These are phyloP conservation scores for Hydrochoerus hydrochaeris DNA, from an alignment of 2,113 vertebrate species.

Conservation along the genomic window DNA sequence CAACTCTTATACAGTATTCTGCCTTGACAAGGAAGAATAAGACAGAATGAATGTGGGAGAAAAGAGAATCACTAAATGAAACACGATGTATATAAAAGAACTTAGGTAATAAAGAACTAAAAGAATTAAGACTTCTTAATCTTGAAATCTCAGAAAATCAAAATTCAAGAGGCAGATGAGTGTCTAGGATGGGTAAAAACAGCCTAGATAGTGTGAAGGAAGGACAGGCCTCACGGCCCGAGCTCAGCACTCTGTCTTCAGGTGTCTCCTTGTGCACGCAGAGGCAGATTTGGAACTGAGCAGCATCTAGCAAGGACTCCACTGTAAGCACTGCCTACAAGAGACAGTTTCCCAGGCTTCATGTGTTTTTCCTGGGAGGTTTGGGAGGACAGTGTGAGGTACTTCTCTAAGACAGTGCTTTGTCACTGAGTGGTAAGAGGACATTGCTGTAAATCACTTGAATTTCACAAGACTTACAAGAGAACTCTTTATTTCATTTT, in stretches of 20 bases:
- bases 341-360: not conserved
- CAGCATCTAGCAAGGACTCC: not conserved
- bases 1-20: not conserved
- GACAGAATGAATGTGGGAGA: not conserved
- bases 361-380: not conserved
- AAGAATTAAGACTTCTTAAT: not conserved
- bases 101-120: not conserved
- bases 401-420: not conserved
- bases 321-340: not conserved
- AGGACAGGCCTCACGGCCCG: too few relatives aligned
- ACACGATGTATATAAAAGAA: not conserved
- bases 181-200: not conserved
- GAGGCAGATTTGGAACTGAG: not conserved
- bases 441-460: not conserved
- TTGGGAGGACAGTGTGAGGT: not conserved
- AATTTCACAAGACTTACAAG: not conserved
- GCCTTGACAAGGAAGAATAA: not conserved
- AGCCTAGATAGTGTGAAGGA: not conserved
- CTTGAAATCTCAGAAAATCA: not conserved
- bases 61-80: not conserved
- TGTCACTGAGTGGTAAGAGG: not conserved
- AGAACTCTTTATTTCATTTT: too few relatives aligned
- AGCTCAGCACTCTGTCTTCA: not conserved
- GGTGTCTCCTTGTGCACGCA: fast-evolving
- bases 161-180: not conserved